Conservation (phyloP, 64 coral and sea anemone species). For the Pocillopora damicornis region DNA sequence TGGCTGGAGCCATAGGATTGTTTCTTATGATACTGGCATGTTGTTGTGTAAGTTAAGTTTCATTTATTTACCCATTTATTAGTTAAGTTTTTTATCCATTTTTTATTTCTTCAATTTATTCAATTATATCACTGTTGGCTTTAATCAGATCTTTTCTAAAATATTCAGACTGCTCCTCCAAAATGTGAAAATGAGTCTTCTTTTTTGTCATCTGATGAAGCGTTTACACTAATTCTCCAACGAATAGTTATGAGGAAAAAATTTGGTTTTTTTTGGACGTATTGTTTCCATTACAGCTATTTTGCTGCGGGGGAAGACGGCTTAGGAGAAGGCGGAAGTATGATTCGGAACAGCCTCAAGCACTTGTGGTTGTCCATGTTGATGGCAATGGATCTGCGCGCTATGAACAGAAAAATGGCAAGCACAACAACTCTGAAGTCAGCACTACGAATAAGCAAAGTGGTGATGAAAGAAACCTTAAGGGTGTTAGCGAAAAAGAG, state of each 20-base stretch:
- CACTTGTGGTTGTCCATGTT: conserved; percentile 1
- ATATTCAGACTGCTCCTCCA: no score
- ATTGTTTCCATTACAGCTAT: background rate
- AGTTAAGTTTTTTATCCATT: no score
- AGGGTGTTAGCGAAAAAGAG: background rate
- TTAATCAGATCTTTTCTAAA: no score
- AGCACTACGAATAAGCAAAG: background rate
- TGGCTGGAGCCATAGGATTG: conserved; percentile 28
- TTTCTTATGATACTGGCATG: conserved; percentile 52
- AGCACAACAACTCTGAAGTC: background rate
- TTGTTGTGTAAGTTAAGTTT: conserved; percentile 55
- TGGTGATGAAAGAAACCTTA: background rate
- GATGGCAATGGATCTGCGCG: background rate
- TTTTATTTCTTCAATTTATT: no score
- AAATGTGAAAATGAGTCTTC: no score
- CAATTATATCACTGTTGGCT: no score
- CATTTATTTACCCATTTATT: background rate
- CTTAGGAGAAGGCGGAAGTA: conserved; percentile 12
- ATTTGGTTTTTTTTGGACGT: no score
- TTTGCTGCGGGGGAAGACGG: conserved; percentile 40
- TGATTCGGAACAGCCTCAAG: background rate
- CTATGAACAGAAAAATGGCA: background rate
- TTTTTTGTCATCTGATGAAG: no score
- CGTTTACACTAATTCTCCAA: no score
- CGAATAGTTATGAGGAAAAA: no score